Conservation (phyloP, 2,888 invertebrate genomes). For the Hirtodrosophila confusa region DNA sequence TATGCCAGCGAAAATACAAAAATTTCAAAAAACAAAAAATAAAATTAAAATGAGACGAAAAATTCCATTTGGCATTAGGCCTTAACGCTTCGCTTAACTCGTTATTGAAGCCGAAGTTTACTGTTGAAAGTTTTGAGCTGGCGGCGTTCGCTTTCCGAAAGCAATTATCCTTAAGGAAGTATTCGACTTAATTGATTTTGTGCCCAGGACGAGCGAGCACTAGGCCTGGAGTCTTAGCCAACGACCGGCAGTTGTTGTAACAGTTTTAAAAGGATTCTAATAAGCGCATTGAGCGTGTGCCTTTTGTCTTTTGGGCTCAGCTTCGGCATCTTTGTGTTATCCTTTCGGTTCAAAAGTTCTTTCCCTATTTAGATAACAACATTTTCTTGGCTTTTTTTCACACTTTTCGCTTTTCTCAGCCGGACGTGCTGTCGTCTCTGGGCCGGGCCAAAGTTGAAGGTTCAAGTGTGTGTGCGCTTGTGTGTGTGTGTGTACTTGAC, state of each 20-base stretch:
- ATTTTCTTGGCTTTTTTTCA: slow-evolving; percentile 71
- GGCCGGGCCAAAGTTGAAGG: slow-evolving; percentile 55
- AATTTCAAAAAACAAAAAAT: background rate
- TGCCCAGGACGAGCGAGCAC: slow-evolving; percentile 22
- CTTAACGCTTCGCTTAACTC: slow-evolving; percentile 75
- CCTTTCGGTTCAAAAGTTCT: slow-evolving; percentile 65
- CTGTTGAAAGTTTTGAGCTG: slow-evolving; percentile 69
- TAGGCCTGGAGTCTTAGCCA: background rate
- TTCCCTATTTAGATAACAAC: slow-evolving; percentile 71
- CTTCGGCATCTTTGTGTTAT: slow-evolving; percentile 41
- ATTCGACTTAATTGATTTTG: slow-evolving; percentile 78
- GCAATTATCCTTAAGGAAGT: slow-evolving; percentile 76
- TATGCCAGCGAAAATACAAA: slow-evolving; percentile 14
- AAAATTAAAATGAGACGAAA: slow-evolving; percentile 15
- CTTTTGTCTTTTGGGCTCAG: slow-evolving; percentile 46
- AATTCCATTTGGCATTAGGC: slow-evolving; percentile 68
- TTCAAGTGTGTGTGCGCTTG: slow-evolving; percentile 43
- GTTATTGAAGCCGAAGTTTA: slow-evolving; percentile 74
- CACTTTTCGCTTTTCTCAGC: slow-evolving; percentile 52
- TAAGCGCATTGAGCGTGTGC: slow-evolving; percentile 69
- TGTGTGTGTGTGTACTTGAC: slow-evolving; percentile 48
- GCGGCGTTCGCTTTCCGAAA: slow-evolving; percentile 65
- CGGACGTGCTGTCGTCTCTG: slow-evolving; percentile 51
- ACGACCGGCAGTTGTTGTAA: slow-evolving; percentile 57
- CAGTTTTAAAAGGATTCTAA: slow-evolving; percentile 75